Evolutionary conservation across 1,140 invertebrate species (phyloP), one percentile per base, ranked within the genome.

Genomic region (Ceratosolen fusciceps): DNA sequence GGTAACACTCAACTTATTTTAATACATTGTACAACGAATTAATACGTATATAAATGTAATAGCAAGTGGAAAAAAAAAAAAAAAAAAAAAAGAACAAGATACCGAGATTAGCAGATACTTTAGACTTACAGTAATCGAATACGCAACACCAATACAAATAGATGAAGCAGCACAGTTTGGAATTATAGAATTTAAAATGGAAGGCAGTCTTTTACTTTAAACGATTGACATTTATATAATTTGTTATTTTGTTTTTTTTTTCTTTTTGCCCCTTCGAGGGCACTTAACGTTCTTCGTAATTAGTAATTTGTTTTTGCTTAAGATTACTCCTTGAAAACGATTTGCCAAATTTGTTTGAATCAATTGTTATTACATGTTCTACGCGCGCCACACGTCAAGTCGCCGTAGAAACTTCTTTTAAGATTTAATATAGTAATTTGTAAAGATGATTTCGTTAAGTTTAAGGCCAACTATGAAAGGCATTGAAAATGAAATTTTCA

Each of bases 1-100:
- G 88, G 86, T 88, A 86, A 86, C 83, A 83, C 83, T 81, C 80
- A 77, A 83, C 81, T 86, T 87, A 86, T 85, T 87, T 84, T 86
- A 86, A 76, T 80, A 60, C 79, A 83, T 78, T 77, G 82, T 84
- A 84, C 83, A 86, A 86, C 81, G 82, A 86, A 86, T 83, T 82
- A 82, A 71, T 60, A 74, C 71, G 39, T 71, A 75, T 72, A 74
- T 80, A 68, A 76, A 76, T 80, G 73, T 62, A 62, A 73, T 74
- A 73, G 29, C 26, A 52, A 71, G 67, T 24, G 70, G 73, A 56
- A 34, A 60, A 76, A 43, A 12, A 43, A 43, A 43, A 52, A 14
- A 71, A 72, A 43, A 12, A 43, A 43, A 12, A 43, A 43, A 43
- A 12, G 39, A 43, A 52, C 5, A 71, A 72, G 70, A 65, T 72